These are phyloP conservation scores for Hermaeophaga mercurialis DNA, from an alignment of 2,888 invertebrate species.

Conservation along the genomic window DNA sequence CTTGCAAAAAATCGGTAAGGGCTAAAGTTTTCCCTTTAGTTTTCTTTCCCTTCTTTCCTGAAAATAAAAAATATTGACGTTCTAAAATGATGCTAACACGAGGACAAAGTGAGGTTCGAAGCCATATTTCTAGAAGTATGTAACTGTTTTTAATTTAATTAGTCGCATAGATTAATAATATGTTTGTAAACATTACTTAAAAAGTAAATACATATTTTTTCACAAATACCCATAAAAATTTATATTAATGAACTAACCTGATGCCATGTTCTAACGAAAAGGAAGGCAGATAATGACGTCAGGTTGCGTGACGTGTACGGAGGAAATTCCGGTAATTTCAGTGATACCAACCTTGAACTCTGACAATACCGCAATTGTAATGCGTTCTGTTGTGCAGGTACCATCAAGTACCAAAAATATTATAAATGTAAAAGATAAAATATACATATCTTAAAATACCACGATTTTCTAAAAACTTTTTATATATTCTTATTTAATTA, in stretches of 20 bases:
- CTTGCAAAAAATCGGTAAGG: slow-evolving; percentile 81
- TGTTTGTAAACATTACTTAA: not conserved
- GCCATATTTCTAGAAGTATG: no score
- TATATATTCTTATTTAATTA: no score
- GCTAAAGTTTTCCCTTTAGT: slow-evolving; percentile 82
- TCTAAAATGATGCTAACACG: slow-evolving; percentile 28
- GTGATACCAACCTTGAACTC: slow-evolving; percentile 10
- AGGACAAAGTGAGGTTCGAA: slow-evolving; percentile 32
- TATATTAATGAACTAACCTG: slow-evolving; percentile 42
- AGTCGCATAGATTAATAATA: not conserved
- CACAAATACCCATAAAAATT: not conserved
- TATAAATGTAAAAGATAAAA: slow-evolving; percentile 15
- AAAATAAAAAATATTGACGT: slow-evolving; percentile 28
- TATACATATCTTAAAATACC: slow-evolving; percentile 61
- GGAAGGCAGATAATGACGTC: slow-evolving; percentile 32
- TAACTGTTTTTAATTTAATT: not conserved
- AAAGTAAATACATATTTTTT: not conserved
- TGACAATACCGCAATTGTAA: not conserved
- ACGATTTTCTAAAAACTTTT: no score
- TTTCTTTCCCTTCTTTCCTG: slow-evolving; percentile 79
- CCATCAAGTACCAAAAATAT: not conserved
- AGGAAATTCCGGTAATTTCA: slow-evolving; percentile 27
- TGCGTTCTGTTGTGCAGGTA: slow-evolving; percentile 2
- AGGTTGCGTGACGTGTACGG: slow-evolving; percentile 22
- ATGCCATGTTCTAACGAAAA: slow-evolving; percentile 44